These are phyloP conservation scores for Eubasilissa regina DNA, from an alignment of 1,140 invertebrate species.

Conservation along the genomic window DNA sequence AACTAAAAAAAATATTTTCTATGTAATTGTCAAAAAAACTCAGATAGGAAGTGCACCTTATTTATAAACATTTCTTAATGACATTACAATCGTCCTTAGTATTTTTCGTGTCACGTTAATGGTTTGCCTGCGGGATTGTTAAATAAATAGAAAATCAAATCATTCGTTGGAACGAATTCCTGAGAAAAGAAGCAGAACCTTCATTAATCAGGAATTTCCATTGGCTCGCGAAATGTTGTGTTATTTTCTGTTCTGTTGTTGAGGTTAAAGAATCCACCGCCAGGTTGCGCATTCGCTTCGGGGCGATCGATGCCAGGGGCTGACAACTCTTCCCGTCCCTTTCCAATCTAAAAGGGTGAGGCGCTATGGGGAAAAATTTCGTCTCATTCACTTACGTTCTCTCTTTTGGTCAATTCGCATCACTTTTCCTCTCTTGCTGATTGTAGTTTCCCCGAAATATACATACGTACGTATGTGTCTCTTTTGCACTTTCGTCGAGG, in stretches of 20 bases:
- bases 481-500: neutral
- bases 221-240: no score
- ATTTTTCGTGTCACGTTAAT: no score
- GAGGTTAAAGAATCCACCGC: conserved; percentile 47
- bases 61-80: no score
- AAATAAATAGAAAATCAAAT: no score
- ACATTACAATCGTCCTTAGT: no score
- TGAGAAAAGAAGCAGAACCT: no score
- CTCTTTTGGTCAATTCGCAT: conserved; percentile 26
- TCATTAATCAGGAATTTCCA: no score
- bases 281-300: conserved; percentile 36
- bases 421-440: conserved; percentile 42
- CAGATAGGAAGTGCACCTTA: no score
- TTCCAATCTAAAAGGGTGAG: conserved; percentile 28
- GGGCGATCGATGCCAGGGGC: conserved; percentile 46
- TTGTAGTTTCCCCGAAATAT: conserved; percentile 15
- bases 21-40: no score
- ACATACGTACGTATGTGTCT: neutral
- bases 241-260: conserved; percentile 33
- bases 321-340: conserved; percentile 42
- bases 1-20: no score
- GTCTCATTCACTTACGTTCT: conserved; percentile 21
- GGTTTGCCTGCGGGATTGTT: no score
- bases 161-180: no score
- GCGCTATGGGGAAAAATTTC: conserved; percentile 15